phyloP scores from a whole-genome alignment of 2,113 vertebrate genomes.

The Cacatua alba region DNA sequence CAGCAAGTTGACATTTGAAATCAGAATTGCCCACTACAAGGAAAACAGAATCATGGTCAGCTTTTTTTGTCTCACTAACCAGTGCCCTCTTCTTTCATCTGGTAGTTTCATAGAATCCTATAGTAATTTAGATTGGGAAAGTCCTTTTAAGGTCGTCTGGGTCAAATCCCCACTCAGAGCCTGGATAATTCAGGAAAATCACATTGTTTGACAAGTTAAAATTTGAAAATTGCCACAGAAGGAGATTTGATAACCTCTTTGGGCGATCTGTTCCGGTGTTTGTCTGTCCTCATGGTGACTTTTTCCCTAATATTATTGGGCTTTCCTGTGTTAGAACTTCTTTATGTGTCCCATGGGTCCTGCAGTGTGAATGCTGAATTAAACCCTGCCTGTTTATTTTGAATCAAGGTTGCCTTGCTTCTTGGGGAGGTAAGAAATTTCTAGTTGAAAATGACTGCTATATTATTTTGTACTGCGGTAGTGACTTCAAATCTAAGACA shows the following conservation, averaged over 20 bases:
- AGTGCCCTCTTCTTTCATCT: not conserved
- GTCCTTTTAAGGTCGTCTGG: not conserved
- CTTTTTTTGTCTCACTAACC: not conserved
- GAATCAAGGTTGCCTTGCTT: not conserved
- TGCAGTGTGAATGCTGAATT: not conserved
- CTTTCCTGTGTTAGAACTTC: not conserved
- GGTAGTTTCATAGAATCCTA: not conserved
- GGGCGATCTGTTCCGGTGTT: not conserved
- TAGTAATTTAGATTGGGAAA: not conserved
- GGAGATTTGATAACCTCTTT: not conserved
- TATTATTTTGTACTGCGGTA: not conserved
- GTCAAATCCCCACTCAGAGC: not conserved
- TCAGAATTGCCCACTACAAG: rapidly evolving
- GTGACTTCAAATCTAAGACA: not conserved
- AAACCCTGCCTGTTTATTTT: not conserved
- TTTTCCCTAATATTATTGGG: not conserved
- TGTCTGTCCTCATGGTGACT: not conserved
- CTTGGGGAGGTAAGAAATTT: not conserved
- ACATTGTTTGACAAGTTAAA: not conserved
- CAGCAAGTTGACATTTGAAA: not conserved
- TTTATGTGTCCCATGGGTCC: not conserved
- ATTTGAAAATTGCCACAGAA: not conserved
- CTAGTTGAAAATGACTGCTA: not conserved
- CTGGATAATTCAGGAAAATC: not conserved
- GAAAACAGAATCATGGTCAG: not conserved